These are phyloP conservation scores for Mimumesa dahlbomi DNA, from an alignment of 2,888 invertebrate genomes.

Conservation along the genomic window DNA sequence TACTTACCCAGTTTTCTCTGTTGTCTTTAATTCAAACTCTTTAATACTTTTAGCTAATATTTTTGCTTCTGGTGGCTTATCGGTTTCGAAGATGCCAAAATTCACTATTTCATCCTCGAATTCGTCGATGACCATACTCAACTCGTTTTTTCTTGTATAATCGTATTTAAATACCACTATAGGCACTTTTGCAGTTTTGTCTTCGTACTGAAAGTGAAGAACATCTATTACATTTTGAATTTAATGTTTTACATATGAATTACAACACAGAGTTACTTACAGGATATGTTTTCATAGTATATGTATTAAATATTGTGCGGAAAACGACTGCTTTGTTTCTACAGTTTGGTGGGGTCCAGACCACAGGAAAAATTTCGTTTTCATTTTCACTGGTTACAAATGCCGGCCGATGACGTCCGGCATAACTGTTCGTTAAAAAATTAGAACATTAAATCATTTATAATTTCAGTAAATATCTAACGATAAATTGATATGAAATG, in stretches of 20 bases:
- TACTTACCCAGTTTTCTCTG: slow-evolving; percentile 72
- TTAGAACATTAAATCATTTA: slow-evolving; percentile 3
- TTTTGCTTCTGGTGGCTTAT: slow-evolving; percentile 75
- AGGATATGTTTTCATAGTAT: slow-evolving; percentile 71
- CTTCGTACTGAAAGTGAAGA: slow-evolving; percentile 70
- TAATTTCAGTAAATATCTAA: background rate
- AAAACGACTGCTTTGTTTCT: slow-evolving; percentile 74
- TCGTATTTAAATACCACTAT: slow-evolving; percentile 78
- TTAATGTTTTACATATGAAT: background rate
- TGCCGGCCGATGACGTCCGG: slow-evolving; percentile 71
- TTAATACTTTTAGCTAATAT: slow-evolving; percentile 72
- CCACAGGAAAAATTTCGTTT: slow-evolving; percentile 66
- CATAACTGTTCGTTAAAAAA: slow-evolving; percentile 62
- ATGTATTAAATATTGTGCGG: slow-evolving; percentile 73
- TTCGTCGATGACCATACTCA: slow-evolving; percentile 74
- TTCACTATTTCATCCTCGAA: slow-evolving; percentile 73
- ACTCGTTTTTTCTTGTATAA: slow-evolving; percentile 73
- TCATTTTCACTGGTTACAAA: slow-evolving; percentile 65
- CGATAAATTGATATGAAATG: no score
- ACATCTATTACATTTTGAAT: background rate
- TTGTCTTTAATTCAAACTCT: slow-evolving; percentile 69
- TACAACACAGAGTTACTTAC: slow-evolving; percentile 53
- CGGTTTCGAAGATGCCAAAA: slow-evolving; percentile 77
- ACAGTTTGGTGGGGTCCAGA: slow-evolving; percentile 74
- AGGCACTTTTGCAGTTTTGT: slow-evolving; percentile 70